Conservation (phyloP, 2,797 vertebrate genomes). For the Microctenopoma steveboyesi region DNA sequence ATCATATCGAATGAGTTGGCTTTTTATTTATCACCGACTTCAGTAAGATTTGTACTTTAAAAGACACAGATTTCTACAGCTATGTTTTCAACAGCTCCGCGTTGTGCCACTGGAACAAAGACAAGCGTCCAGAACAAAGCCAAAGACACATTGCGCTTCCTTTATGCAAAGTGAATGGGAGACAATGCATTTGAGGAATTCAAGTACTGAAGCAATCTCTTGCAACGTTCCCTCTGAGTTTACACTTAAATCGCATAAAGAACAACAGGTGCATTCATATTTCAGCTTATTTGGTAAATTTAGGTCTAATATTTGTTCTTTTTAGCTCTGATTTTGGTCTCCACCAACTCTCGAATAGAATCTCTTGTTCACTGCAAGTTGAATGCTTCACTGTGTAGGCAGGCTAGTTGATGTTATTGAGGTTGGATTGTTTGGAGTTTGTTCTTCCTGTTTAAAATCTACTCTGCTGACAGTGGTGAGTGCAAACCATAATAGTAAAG, state of each 20-base stretch:
- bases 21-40: constrained; percentile 7
- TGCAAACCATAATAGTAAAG: no score
- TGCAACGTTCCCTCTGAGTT: background rate
- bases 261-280: background rate
- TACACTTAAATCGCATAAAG: background rate
- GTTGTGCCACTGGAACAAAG: background rate
- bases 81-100: background rate
- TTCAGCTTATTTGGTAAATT: background rate
- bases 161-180: background rate
- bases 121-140: background rate
- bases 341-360: background rate
- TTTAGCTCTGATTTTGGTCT: background rate
- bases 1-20: background rate
- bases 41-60: constrained; percentile 15
- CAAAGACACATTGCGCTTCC: background rate
- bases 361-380: background rate
- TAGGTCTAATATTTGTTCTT: background rate
- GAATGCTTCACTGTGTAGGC: background rate
- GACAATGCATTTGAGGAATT: background rate
- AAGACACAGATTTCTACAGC: background rate
- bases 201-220: constrained; percentile 1
- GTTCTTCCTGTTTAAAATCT: background rate
- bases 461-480: background rate
- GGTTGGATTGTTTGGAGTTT: background rate
- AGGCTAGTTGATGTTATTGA: no score